Evolutionary conservation across 2,113 vertebrate species (phyloP).

Genomic region (Noturus placidus): DNA sequence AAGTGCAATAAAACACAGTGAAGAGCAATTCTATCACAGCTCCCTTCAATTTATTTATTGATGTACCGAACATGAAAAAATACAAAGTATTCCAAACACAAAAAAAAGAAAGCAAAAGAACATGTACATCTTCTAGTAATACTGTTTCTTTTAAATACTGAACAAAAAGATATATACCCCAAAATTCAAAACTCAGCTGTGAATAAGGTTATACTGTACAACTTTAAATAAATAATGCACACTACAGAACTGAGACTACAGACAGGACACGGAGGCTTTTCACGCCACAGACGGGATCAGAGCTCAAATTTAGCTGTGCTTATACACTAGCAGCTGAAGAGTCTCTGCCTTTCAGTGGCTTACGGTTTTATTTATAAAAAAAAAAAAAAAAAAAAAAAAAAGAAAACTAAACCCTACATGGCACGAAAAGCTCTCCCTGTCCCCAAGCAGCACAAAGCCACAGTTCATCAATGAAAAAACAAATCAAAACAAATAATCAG

Average conservation of each 20-base stretch:
- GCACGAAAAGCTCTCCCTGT: slow-evolving; percentile 17
- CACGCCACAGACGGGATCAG: not conserved
- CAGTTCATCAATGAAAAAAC: slow-evolving; percentile 45
- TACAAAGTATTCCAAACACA: slow-evolving; percentile 97
- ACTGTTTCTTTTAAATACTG: slow-evolving; percentile 83
- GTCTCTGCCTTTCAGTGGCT: not conserved
- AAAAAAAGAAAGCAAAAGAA: slow-evolving; percentile 72
- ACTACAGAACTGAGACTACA: slow-evolving; percentile 84
- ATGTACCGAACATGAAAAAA: slow-evolving; percentile 99
- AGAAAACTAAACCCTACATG: not conserved
- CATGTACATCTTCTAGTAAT: slow-evolving; percentile 87
- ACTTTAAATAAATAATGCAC: slow-evolving; percentile 95
- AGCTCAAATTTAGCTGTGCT: not conserved
- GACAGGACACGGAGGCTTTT: slow-evolving; percentile 75
- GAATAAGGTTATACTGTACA: slow-evolving; percentile 96
- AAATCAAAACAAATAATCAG: slow-evolving; percentile 68
- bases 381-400: not conserved
- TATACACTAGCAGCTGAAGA: not conserved
- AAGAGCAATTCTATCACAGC: slow-evolving; percentile 8
- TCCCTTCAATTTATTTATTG: slow-evolving; percentile 99
- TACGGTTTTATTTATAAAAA: accelerated
- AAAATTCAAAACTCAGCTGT: slow-evolving; percentile 75
- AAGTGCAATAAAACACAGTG: slow-evolving; percentile 7
- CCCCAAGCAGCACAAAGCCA: slow-evolving; percentile 50
- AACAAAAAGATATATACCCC: slow-evolving; percentile 92